Evolutionary conservation across 2,888 invertebrate genomes (phyloP), one percentile per base, ranked within the genome.

Genomic region (Acronicta leporina): DNA sequence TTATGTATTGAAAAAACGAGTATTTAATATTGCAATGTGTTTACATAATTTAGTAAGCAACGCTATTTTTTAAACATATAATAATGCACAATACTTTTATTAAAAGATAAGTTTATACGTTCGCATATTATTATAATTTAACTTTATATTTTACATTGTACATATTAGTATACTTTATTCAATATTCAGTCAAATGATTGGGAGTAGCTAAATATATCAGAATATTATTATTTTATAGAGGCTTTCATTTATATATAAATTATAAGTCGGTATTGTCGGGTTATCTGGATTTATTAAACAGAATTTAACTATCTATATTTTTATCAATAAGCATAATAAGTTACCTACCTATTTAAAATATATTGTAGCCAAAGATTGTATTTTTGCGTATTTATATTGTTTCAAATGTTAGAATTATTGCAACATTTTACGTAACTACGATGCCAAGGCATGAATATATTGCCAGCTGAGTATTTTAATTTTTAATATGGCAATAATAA

Each of bases 401-500:
- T 25, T 57, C 30, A 45, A 25, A 45, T 45, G 30, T 45, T 30
- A 27, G 9, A 14, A 11, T 14, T 45, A 25, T 30, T 9, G 5
- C 2, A 45, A 13, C 0, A n/a, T 30, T 27, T n/a, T 45, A 30
- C 25, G 45, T 45, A 45, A 45, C n/a, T 9, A 45, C 5, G 27
- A 45, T 27, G 41, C 41, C 61, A 62, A 54, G 45, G 30, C 30
- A 52, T 49, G 27, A 65, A 58, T 72, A 52, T 54, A 64, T 57
- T 64, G 55, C 59, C 42, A 73, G 59, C 65, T 76, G 41, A 62
- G 64, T 63, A 62, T 69, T 69, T 77, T 75, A 51, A 56, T 61
- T 65, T 66, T 61, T 16, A 72, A 53, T 47, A 75, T 68, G 57
- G 62, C 57, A 75, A 66, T n/a, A 73, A 56, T 59, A 75, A 64